Percentiles rank a stretch among this genome's conserved stretches.
Conservation (phyloP, 2,797 vertebrate species). For the Rhinophrynus dorsalis region DNA sequence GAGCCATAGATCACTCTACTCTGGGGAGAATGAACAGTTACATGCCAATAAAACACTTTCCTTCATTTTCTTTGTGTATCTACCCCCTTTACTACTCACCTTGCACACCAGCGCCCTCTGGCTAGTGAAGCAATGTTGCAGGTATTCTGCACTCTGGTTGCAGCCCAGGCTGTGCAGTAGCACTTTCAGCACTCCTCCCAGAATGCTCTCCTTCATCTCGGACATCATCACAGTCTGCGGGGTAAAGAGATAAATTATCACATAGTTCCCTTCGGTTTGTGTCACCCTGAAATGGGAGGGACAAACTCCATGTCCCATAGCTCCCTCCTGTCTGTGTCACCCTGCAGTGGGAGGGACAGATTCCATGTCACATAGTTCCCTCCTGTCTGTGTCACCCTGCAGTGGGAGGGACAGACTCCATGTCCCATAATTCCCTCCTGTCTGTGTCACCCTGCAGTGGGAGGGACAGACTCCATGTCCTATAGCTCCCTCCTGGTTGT, state of each 20-base stretch:
- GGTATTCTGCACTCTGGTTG: conserved; percentile 85
- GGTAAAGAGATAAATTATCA: neutral
- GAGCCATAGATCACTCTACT: no score
- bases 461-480: neutral
- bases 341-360: neutral
- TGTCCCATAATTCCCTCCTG: no score
- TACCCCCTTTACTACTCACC: conserved; percentile 57
- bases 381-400: neutral
- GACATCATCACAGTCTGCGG: conserved; percentile 76
- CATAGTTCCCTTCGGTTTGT: neutral
- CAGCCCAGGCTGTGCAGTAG: conserved; percentile 87
- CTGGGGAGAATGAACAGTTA: no score
- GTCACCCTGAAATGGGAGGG: neutral
- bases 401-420: no score
- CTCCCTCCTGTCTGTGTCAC: neutral
- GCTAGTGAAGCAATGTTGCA: conserved; percentile 89
- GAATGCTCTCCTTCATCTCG: conserved; percentile 85
- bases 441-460: neutral
- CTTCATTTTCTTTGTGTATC: no score
- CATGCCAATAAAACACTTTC: no score
- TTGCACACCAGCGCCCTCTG: conserved; percentile 88
- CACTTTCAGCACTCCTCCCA: conserved; percentile 83
- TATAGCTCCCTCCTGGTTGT: neutral
- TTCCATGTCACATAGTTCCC: neutral
- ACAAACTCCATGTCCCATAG: neutral